These are phyloP conservation scores for Panthera uncia DNA, from an alignment of 2,113 vertebrate genomes.

Conservation along the genomic window DNA sequence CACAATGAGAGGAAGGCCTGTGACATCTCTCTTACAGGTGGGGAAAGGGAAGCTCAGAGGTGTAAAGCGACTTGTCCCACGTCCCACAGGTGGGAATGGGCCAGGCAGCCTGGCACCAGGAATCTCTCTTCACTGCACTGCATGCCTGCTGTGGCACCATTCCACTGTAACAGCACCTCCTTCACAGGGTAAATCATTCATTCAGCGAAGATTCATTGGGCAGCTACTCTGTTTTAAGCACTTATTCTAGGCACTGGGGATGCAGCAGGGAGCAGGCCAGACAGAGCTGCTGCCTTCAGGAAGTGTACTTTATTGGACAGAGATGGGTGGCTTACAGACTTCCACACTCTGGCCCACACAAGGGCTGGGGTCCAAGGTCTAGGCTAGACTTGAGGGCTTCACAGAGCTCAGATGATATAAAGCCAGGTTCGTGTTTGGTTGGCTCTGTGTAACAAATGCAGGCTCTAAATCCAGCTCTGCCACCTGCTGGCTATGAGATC, in stretches of 20 bases:
- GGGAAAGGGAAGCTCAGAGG: not conserved
- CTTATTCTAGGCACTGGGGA: not conserved
- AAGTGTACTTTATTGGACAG: not conserved
- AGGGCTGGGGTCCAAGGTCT: not conserved
- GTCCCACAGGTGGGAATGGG: not conserved
- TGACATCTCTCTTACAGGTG: not conserved
- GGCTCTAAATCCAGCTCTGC: conserved; percentile 61
- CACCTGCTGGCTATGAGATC: conserved; percentile 56
- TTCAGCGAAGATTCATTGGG: not conserved
- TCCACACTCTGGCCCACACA: not conserved
- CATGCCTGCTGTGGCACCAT: too few species aligned
- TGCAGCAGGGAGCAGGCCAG: not conserved
- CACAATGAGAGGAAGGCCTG: not conserved
- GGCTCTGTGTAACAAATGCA: not conserved
- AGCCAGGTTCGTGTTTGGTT: not conserved
- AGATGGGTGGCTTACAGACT: not conserved
- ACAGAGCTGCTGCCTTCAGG: not conserved
- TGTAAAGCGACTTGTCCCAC: not conserved
- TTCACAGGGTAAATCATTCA: not conserved
- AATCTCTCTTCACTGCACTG: not conserved
- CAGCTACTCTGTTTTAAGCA: not conserved
- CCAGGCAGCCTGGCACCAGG: not conserved
- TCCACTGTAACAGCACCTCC: too few species aligned
- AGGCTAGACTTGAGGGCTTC: not conserved
- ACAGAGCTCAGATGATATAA: not conserved